These are phyloP conservation scores for Microctonus aethiopoides DNA, from an alignment of 2,888 invertebrate species.

Conservation along the genomic window DNA sequence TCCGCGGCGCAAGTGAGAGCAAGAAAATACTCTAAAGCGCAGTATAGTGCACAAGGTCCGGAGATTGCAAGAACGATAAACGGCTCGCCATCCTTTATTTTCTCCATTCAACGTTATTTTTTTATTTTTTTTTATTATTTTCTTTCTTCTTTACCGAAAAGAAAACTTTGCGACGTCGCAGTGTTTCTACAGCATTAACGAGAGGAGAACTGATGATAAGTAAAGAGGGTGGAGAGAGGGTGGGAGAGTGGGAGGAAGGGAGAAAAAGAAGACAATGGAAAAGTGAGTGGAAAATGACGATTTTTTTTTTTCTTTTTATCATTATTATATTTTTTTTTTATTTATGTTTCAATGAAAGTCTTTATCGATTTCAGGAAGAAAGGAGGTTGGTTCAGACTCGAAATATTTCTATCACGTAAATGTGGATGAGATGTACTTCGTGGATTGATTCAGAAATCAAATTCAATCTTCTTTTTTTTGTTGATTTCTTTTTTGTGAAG, in stretches of 20 bases:
- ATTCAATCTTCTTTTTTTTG: neutral
- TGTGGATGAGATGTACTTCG: neutral
- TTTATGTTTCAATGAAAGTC: neutral
- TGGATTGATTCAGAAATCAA: neutral
- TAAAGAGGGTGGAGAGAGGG: neutral
- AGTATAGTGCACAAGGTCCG: slow-evolving; percentile 34
- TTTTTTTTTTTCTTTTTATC: neutral
- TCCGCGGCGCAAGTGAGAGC: slow-evolving; percentile 32
- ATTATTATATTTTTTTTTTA: neutral
- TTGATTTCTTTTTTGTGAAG: neutral
- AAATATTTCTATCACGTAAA: neutral
- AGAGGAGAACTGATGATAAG: neutral
- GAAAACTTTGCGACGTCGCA: slow-evolving; percentile 11
- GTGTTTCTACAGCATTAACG: slow-evolving; percentile 10
- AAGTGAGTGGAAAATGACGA: neutral
- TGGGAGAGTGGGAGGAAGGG: neutral
- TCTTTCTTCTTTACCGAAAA: slow-evolving; percentile 15
- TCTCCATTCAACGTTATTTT: slow-evolving; percentile 28
- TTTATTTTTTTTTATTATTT: neutral
- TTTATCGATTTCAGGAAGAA: neutral
- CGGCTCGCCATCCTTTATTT: slow-evolving; percentile 42
- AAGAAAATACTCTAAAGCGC: slow-evolving; percentile 25
- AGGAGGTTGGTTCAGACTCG: neutral
- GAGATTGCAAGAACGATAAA: slow-evolving; percentile 45
- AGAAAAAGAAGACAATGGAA: neutral